Percentiles rank a stretch among this genome's conserved stretches.
These are phyloP conservation scores for Oryzias curvinotus DNA, from an alignment of 2,113 vertebrate genomes.

Conservation along the genomic window DNA sequence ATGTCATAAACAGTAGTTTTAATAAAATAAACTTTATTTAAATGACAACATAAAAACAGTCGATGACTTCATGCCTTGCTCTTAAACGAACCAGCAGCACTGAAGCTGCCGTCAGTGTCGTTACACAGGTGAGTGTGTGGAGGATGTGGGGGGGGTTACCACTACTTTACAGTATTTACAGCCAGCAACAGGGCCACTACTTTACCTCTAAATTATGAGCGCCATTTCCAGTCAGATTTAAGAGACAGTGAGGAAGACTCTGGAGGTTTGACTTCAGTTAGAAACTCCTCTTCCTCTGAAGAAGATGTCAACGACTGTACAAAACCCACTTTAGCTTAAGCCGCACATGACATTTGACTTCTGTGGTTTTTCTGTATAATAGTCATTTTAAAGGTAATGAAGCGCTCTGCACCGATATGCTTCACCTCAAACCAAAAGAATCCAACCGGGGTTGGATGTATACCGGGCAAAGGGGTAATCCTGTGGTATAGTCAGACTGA, in stretches of 20 bases:
- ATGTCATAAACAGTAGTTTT: slow-evolving; percentile 58
- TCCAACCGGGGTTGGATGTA: no score
- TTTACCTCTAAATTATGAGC: slow-evolving; percentile 1
- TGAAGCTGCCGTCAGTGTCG: slow-evolving; percentile 7
- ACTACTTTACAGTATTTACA: slow-evolving; percentile 62
- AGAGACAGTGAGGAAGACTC: neutral
- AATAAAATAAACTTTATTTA: slow-evolving; percentile 97
- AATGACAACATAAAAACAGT: slow-evolving; percentile 81
- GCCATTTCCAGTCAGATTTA: neutral
- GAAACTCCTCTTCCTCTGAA: no score
- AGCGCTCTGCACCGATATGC: no score
- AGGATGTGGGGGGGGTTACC: slow-evolving; percentile 25
- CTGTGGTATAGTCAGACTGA: neutral
- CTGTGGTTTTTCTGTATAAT: no score
- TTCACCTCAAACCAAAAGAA: no score
- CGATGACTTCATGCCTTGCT: slow-evolving; percentile 90
- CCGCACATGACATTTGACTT: no score
- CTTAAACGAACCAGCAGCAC: slow-evolving; percentile 28
- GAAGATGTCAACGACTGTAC: no score
- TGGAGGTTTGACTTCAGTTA: neutral
- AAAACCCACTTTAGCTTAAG: no score
- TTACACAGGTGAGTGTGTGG: slow-evolving; percentile 20
- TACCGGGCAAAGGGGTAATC: no score
- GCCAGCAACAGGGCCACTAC: slow-evolving; percentile 8
- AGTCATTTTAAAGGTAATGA: no score